Conservation (phyloP, 1,140 invertebrate species). For the Pogonomyrmex californicus region DNA sequence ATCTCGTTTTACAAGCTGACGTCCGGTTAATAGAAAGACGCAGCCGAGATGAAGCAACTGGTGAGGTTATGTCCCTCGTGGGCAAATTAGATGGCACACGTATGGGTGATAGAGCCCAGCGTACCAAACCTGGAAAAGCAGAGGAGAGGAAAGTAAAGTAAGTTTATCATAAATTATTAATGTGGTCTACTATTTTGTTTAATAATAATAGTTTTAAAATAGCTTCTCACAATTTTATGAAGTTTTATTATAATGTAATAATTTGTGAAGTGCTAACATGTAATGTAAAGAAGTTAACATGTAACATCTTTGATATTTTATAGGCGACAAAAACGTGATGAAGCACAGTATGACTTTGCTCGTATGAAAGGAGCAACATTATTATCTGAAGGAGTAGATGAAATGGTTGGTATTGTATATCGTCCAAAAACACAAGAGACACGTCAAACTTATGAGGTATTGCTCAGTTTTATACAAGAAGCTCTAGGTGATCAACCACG, state of each 20-base stretch:
- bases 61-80: constrained; percentile 98
- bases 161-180: constrained; percentile 78
- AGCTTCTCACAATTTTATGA: neutral
- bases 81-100: constrained; percentile 96
- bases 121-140: constrained; percentile 95
- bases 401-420: constrained; percentile 97
- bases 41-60: constrained; percentile 99
- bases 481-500: constrained; percentile 98
- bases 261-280: neutral
- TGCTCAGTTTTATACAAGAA: constrained; percentile 98
- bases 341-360: constrained; percentile 96
- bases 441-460: constrained; percentile 97
- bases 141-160: constrained; percentile 97
- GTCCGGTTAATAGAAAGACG: constrained; percentile 98
- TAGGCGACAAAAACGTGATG: constrained; percentile 95
- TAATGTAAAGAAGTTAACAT: neutral
- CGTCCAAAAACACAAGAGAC: constrained; percentile 99
- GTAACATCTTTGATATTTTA: constrained; percentile 57
- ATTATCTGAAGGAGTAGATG: constrained; percentile 95
- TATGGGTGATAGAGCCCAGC: constrained; percentile 98
- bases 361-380: constrained; percentile 96
- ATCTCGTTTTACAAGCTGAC: constrained; percentile 99
- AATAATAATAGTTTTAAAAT: neutral
- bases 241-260: neutral
- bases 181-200: neutral